Conservation (phyloP, 2,797 vertebrate genomes). For the Cyclura pinguis region DNA sequence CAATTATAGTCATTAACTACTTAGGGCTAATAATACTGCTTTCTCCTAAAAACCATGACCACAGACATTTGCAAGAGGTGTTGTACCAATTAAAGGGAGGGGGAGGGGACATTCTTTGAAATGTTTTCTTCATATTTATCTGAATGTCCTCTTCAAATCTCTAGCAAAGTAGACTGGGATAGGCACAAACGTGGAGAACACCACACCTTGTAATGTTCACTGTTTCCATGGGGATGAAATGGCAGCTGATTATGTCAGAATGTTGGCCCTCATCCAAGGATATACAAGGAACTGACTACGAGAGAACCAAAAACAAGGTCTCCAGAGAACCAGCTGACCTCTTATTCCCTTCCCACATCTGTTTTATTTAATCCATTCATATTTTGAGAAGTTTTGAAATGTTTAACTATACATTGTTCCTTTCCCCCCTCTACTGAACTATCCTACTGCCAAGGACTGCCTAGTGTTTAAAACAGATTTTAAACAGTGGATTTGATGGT, state of each 20-base stretch:
- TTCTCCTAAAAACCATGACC: background rate
- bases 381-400: slow-evolving; percentile 44
- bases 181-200: background rate
- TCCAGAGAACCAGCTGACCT: slow-evolving; percentile 24
- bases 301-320: slow-evolving; percentile 21
- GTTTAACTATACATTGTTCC: slow-evolving; percentile 32
- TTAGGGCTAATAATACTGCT: background rate
- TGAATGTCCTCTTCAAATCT: background rate
- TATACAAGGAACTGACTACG: slow-evolving; percentile 3
- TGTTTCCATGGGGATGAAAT: slow-evolving; percentile 22
- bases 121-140: background rate
- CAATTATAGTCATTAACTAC: background rate
- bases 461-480: slow-evolving; percentile 24
- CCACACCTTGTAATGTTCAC: background rate
- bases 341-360: slow-evolving; percentile 36
- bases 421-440: background rate
- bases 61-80: background rate
- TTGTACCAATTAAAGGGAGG: background rate
- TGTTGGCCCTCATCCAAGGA: slow-evolving; percentile 2
- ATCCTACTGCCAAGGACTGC: slow-evolving; percentile 10
- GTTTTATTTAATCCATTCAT: slow-evolving; percentile 35
- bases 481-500: background rate
- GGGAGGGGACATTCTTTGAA: background rate
- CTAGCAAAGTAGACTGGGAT: background rate
- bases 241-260: slow-evolving; percentile 20